phyloP scores from a whole-genome alignment of 37 sponge, comb jelly and placozoan genomes.

The Tethya wilhelma region DNA sequence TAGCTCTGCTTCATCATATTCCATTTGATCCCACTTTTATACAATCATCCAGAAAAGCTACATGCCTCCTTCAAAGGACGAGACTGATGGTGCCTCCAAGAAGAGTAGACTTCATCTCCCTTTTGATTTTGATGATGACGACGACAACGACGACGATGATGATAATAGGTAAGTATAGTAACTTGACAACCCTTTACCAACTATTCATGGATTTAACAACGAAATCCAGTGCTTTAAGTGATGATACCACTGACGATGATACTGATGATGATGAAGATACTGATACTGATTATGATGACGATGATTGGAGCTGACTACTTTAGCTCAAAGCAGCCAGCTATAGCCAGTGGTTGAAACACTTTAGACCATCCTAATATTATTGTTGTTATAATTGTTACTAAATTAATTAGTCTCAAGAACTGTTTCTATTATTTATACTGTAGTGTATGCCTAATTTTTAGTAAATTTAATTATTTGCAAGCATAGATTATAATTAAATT shows the following conservation, averaged over 20 bases:
- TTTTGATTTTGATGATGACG: background rate
- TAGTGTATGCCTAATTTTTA: background rate
- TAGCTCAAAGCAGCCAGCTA: too few relatives aligned
- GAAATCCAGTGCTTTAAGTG: too few relatives aligned
- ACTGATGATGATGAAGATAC: slow-evolving; percentile 14
- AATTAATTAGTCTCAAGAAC: too few relatives aligned
- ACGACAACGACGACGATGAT: background rate
- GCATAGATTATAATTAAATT: background rate
- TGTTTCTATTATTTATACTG: too few relatives aligned
- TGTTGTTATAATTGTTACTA: background rate
- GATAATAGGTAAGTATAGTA: background rate
- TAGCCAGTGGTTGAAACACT: too few relatives aligned
- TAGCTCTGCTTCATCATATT: too few relatives aligned
- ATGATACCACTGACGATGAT: background rate
- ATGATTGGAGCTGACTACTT: too few relatives aligned
- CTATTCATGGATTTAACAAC: too few relatives aligned
- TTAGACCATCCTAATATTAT: too few relatives aligned
- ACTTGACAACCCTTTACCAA: background rate
- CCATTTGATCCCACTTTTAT: too few relatives aligned
- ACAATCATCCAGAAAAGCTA: background rate
- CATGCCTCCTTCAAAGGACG: background rate
- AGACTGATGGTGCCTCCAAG: background rate
- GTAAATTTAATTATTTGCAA: background rate
- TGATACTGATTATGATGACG: background rate
- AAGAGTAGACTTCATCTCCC: too few relatives aligned